Evolutionary conservation across 2,113 vertebrate genomes (phyloP).

Genomic region (Hydrolagus affinis): DNA sequence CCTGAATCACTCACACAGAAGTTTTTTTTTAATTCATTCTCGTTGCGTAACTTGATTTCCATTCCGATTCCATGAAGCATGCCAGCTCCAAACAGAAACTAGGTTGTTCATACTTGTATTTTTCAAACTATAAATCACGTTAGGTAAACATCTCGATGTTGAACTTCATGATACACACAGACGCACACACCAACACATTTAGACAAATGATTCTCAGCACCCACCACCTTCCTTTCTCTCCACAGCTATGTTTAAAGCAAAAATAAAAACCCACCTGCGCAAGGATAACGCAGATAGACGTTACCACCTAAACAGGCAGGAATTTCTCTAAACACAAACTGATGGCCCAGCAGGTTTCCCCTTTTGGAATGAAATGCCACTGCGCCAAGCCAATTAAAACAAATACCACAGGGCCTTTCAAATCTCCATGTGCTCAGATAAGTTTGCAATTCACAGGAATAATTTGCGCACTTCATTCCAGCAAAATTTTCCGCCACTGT

Average conservation of each 20-base stretch:
- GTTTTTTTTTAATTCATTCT: not conserved
- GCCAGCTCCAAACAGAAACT: not conserved
- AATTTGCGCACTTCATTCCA: not conserved
- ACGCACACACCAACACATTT: too few species aligned
- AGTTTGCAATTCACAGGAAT: not conserved
- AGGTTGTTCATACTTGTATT: not conserved
- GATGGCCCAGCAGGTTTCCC: not conserved
- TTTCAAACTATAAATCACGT: not conserved
- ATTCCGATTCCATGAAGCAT: not conserved
- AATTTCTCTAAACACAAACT: too few species aligned
- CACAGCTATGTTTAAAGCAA: not conserved
- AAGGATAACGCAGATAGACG: too few species aligned
- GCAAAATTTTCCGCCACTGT: not conserved
- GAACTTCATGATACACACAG: not conserved
- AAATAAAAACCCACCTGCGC: not conserved
- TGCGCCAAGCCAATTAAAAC: not conserved
- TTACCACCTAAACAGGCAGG: too few species aligned
- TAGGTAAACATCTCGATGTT: not conserved
- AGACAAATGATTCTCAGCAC: too few species aligned
- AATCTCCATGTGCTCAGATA: not conserved
- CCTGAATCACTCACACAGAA: constrained; percentile 37
- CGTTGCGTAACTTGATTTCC: not conserved
- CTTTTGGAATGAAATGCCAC: not conserved
- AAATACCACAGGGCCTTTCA: not conserved
- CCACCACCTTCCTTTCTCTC: not conserved